Conservation (phyloP, 1,140 invertebrate genomes). For the Lepidurus packardi region DNA sequence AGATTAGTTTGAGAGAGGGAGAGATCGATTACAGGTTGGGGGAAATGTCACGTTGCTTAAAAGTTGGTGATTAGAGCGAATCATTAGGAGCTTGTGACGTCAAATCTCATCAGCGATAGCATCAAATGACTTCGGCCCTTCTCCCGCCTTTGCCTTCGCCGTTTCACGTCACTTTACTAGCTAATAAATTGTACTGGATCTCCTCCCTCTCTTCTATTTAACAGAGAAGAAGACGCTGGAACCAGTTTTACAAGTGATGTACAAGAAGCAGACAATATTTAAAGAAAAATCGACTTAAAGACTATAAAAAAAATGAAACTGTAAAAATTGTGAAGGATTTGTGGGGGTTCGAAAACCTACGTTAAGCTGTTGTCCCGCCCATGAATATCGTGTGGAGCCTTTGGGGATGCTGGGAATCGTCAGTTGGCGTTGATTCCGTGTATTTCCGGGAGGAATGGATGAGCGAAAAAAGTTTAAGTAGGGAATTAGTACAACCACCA, state of each 20-base stretch:
- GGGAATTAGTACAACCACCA: neutral
- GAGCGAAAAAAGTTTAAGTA: neutral
- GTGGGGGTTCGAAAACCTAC: neutral
- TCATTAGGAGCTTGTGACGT: neutral
- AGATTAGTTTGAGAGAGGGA: neutral
- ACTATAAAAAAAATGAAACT: too few relatives aligned
- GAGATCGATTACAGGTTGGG: neutral
- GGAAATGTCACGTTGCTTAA: neutral
- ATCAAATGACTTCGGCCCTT: neutral
- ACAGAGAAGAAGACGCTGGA: too few relatives aligned
- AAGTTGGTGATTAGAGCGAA: slow-evolving; percentile 1
- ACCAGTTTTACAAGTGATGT: too few relatives aligned
- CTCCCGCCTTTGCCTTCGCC: too few relatives aligned
- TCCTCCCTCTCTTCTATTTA: too few relatives aligned
- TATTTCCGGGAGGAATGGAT: neutral
- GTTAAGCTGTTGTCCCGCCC: neutral
- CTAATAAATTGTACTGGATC: neutral
- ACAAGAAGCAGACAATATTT: too few relatives aligned
- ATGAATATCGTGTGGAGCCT: neutral
- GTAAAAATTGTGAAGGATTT: too few relatives aligned
- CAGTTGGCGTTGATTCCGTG: neutral
- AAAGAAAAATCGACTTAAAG: too few relatives aligned
- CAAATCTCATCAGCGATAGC: neutral
- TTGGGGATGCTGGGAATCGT: neutral
- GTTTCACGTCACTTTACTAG: neutral